Base-by-base conservation (phyloP, 2,797 vertebrate genomes). In the Spea hammondii region DNA sequence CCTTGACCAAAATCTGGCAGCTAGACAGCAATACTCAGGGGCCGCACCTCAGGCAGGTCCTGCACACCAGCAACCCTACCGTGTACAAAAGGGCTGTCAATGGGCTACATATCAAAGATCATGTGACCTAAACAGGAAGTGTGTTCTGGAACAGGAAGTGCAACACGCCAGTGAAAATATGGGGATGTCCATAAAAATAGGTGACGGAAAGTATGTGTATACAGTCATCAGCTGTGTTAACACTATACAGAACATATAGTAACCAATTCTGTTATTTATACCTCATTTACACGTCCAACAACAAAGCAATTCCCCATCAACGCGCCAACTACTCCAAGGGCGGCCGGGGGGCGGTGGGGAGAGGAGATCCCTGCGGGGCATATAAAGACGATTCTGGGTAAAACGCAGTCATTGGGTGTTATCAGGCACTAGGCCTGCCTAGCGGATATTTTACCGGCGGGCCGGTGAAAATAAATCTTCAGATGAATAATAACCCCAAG, bases 1-100 rank as follows among this genome's bases (percentile, higher is more conserved):
- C 17, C 17, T 17, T 17, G 17, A 17, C 17, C 49, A 55, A 51
- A 17, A 64, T 50, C 17, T 49, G 73, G 79, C 73, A 80, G 79
- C 79, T 76, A 70, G 11, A 45, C 44, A 6, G 44, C 13, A 10
- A 47, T 45, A 11, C 51, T 9, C 49, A 70, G 64, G 53, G 50
- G 17, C 62, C 65, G 67, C n/a, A 60, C 47, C 66, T 72, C 74
- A 81, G 74, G 79, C 79, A 59, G 79, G 79, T 68, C 74, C 79
- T 81, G 69, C 60, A 72, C 51, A 76, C 68, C 59, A 65, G 62
- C 69, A 79, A 44, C 48, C 66, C 12, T 48, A 6, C 5, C 53
- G 9, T 67, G 51, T 45, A 32, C 14, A 72, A 45, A 17, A 72
- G 71, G 46, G 47, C 45, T 51, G 47, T 13, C 12, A 10, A 65